phyloP scores from a whole-genome alignment of 2,888 invertebrate genomes.

The Aphidoletes aphidimyza region DNA sequence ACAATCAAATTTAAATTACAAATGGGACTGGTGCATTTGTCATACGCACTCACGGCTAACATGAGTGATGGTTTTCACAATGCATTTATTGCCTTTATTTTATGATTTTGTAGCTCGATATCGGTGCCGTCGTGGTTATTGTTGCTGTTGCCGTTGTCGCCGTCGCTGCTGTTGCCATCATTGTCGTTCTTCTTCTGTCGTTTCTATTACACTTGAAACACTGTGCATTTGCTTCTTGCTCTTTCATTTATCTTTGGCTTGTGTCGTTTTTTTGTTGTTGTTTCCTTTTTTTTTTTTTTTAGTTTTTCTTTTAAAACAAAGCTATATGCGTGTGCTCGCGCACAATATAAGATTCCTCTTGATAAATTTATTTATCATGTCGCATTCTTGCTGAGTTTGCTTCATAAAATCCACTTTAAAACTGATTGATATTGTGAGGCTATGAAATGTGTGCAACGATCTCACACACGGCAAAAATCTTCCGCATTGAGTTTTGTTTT shows the following conservation, averaged over 20 bases:
- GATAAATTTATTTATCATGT: slow-evolving; percentile 49
- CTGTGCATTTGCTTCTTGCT: too few relatives aligned
- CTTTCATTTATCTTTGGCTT: neutral
- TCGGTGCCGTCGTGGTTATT: neutral
- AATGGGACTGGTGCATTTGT: slow-evolving; percentile 49
- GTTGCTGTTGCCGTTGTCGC: neutral
- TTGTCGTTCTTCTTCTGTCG: too few relatives aligned
- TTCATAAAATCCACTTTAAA: neutral
- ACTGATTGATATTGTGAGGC: slow-evolving; percentile 18
- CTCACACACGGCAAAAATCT: neutral
- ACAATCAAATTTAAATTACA: slow-evolving; percentile 51
- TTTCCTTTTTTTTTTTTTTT: neutral
- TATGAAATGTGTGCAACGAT: neutral
- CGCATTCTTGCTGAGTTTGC: slow-evolving; percentile 47
- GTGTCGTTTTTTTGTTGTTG: neutral
- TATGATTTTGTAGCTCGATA: neutral
- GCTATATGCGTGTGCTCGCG: neutral
- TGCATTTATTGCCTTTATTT: slow-evolving; percentile 30
- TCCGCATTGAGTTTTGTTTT: too few relatives aligned
- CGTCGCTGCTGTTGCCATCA: neutral
- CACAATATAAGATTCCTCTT: neutral
- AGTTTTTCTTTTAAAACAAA: neutral
- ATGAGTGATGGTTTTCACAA: slow-evolving; percentile 51
- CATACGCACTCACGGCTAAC: slow-evolving; percentile 47
- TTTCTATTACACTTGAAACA: too few relatives aligned